Base-by-base conservation (phyloP, 2,888 invertebrate species). In the Lottia gigantea region DNA sequence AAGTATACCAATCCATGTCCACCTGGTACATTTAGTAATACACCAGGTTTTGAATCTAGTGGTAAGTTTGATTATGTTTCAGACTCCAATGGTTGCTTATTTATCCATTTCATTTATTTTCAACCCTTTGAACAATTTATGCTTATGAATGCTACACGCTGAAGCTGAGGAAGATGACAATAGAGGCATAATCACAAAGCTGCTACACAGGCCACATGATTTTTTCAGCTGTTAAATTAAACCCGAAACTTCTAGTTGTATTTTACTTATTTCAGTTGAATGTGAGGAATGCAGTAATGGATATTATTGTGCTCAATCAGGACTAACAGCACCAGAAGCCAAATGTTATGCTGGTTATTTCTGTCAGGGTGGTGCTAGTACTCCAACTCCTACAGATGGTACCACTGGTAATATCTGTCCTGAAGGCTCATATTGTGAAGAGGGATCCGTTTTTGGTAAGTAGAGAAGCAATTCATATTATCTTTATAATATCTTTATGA, bases 371-470 rank as follows among this genome's bases (percentile, higher is more conserved):
- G 78, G 80, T 8, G 84, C 86, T 12, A 79, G 78, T 49, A 80
- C 75, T 4, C 78, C 85, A 8, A 79, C 81, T 2, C 87, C 87
- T 0, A 83, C 81, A 15, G 85, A 86, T 75, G 85, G 84, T 19
- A 72, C 69, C 19, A 86, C 83, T 0, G 86, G 86, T 15, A 70
- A 82, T 55, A 70, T 85, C n/a, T 86, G 86, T 72, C 84, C 84
- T n/a, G 67, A 75, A 23, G 86, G 85, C 6, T 65, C 71, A 7
- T 87, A 85, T 71, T 87, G 87, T 72, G 76, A 71, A 11, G 72
- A 67, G 14, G 86, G 85, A 61, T 80, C 80, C 31, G 46, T 64
- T 40, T 62, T 64, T 62, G 74, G 73, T 71, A 49, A 66, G 66
- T 40, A 8, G 40, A 40, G 40, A 40, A 40, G 40, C 40, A 40